These are phyloP conservation scores for Enhydra lutris DNA, from an alignment of 2,113 vertebrate species.

Conservation along the genomic window DNA sequence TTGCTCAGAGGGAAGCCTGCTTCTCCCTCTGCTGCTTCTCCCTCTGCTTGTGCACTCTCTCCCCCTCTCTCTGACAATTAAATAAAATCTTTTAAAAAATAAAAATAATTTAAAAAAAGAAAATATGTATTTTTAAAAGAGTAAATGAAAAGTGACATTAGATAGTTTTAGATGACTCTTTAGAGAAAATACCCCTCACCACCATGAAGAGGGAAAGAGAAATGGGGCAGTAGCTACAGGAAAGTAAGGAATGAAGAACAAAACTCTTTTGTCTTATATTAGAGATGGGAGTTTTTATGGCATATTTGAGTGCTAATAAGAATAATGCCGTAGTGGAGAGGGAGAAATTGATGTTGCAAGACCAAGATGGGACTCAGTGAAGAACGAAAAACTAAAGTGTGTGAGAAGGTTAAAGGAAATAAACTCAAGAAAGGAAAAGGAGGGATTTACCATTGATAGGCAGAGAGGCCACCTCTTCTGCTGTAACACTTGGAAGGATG, in stretches of 20 bases:
- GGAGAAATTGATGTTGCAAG: not conserved
- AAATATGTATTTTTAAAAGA: not conserved
- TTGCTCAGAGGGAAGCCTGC: too few relatives aligned
- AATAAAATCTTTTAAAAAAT: too few relatives aligned
- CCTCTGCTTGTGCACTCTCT: too few relatives aligned
- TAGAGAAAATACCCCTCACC: not conserved
- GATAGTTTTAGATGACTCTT: not conserved
- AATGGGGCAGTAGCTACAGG: not conserved
- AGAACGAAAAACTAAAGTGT: not conserved
- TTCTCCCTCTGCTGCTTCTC: too few relatives aligned
- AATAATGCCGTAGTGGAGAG: not conserved
- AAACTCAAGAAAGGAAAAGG: not conserved
- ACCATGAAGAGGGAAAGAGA: not conserved
- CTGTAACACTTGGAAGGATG: not conserved
- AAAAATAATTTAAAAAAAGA: too few relatives aligned
- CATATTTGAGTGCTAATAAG: not conserved
- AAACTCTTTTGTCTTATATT: not conserved
- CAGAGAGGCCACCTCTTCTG: not conserved
- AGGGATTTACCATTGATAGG: not conserved
- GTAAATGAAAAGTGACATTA: not conserved
- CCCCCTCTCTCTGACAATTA: too few relatives aligned
- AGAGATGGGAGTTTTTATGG: not conserved
- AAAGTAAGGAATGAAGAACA: not conserved
- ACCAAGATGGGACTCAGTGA: not conserved
- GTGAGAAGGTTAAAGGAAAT: not conserved